Base-by-base conservation (phyloP, 2,797 vertebrate species). In the Sarcophilus harrisii region DNA sequence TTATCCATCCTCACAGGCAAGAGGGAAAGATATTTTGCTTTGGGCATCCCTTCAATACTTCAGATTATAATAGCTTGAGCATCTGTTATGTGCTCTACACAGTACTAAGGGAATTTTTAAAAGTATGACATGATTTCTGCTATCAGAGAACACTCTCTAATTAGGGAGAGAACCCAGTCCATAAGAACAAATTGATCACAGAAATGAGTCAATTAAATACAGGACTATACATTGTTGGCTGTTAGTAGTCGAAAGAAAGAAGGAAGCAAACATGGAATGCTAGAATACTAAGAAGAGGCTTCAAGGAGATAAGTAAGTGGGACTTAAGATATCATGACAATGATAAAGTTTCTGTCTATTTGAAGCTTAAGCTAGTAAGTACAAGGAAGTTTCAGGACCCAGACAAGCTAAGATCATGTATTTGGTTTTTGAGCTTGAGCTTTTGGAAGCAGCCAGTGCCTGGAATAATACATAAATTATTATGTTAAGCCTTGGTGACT, bases 371-470 rank as follows among this genome's bases (percentile, higher is more conserved):
- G 90, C 59, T 59, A 91, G 58, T 1, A 89, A 1, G 1, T 24
- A 87, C 38, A 30, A 49, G 2, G 9, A n/a, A 94, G 27, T 87
- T 45, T 92, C 58, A 93, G 60, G 93, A 94, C 95, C 90, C 58
- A 93, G 90, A 87, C 9, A 58, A 87, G 54, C 12, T 58, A 90
- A 95, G 81, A 89, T 52, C 49, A 73, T 5, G 14, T 38, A 55
- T 54, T 81, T 81, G 73, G 38, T 73, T 57, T 45, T 81, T 49
- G 58, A 92, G n/a, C 27, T 96, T 66, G 94, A 93, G 91, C 52
- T 96, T 94, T 55, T 66, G 57, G n/a, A 92, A 95, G 89, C 38
- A 91, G 54, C 1, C 16, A 45, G 52, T 94, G 55, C 73, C 91
- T 95, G 21, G 58, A 94, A 57, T 57, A 49, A 49, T 28, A 58